Base-by-base conservation (phyloP, 2,797 vertebrate species). In the Loris lydekkerianus region DNA sequence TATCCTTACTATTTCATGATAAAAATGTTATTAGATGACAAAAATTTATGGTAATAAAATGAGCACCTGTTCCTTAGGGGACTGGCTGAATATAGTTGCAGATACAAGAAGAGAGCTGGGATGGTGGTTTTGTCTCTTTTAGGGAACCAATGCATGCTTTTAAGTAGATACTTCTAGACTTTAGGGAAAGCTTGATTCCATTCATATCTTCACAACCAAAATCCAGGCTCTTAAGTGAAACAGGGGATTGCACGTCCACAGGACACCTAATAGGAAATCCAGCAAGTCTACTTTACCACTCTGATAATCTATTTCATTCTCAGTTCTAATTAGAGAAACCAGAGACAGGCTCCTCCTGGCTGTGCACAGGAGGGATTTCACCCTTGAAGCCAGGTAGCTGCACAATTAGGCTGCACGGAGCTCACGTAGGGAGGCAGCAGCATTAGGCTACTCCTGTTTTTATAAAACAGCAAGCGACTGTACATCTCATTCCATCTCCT, bases 321-420 rank as follows among this genome's bases (percentile, higher is more conserved):
- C n/a, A 43, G 37, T 23, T n/a, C 27, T 77, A 43, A 8, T 58
- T 63, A 70, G 46, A 27, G n/a, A n/a, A 23, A 23, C 20, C 3
- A 76, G 29, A 31, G 15, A n/a, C 58, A 34, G 21, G 10, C 18
- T 72, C 23, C 27, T 27, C 56, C 69, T 40, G 18, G 27, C 31
- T 46, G 49, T n/a, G 43, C 69, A 3, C 2, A 6, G 17, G 34
- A 65, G 20, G 21, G 10, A 31, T 70, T 60, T 23, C 7, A 29
- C 53, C 29, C 18, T 29, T 13, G 3, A 3, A 2, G 27, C 4
- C 18, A 2, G 18, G 31, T 14, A 75, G 13, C 6, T 9, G 17
- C 20, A 46, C 21, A 5, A 2, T 3, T 65, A 20, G 2, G 8
- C 40, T 1, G 1, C 3, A 2, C 0, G 10, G 7, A 46, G 20